phyloP scores from a whole-genome alignment of 2,888 invertebrate species.

The Aspidiotus destructor region DNA sequence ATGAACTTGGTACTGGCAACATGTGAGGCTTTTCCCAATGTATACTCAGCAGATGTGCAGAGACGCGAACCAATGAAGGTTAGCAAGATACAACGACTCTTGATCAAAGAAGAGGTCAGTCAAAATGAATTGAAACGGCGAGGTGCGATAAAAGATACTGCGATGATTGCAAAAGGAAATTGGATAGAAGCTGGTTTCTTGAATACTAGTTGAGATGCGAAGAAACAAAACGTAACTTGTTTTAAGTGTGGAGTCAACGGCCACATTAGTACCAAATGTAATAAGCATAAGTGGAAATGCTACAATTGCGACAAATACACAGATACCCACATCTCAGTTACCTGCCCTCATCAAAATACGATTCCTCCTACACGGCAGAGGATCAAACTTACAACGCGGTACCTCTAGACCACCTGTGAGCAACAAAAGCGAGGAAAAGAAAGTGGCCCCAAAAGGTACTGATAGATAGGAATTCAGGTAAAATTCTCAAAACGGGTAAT shows the following conservation, averaged over 20 bases:
- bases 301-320: background rate
- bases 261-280: background rate
- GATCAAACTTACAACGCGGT: too few relatives aligned
- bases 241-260: background rate
- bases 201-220: too few relatives aligned
- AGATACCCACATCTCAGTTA: background rate
- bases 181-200: too few relatives aligned
- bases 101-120: background rate
- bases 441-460: too few relatives aligned
- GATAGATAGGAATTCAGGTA: background rate
- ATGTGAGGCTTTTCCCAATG: background rate
- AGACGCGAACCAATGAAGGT: background rate
- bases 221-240: background rate
- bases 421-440: too few relatives aligned
- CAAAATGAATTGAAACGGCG: background rate
- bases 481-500: background rate
- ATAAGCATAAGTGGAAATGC: background rate
- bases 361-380: too few relatives aligned
- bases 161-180: too few relatives aligned
- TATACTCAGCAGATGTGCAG: background rate
- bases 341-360: background rate
- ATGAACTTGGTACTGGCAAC: background rate
- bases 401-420: too few relatives aligned
- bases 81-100: background rate
- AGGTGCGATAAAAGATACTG: background rate